Base-by-base conservation (phyloP, 2,797 vertebrate genomes). In the Lindbergichthys nudifrons region DNA sequence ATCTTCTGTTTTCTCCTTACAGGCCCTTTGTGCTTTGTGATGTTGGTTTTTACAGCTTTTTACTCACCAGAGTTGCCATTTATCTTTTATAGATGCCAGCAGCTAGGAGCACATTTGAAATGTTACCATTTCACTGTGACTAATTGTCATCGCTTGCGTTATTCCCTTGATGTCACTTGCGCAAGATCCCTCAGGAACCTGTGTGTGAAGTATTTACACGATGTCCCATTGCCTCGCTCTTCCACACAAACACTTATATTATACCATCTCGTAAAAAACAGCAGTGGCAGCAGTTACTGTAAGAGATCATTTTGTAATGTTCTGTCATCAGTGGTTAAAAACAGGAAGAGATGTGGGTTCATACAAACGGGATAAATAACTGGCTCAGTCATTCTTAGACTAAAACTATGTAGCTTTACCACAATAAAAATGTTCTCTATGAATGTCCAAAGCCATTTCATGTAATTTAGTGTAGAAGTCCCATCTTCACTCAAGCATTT, bases 1-100 rank as follows among this genome's bases (percentile, higher is more conserved):
- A 95, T 95, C 92, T 89, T 93, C 89, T 92, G 89, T 90, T 93
- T 92, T 93, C 80, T 90, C 91, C 90, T 94, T 92, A 90, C 91
- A 93, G 89, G 88, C 88, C 91, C 91, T 93, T 94, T 92, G 90
- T 93, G 91, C 88, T 93, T 94, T 91, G 89, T 94, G 89, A 92
- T 94, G 93, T 94, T 94, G 88, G 91, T 93, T 94, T 94, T 93
- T 90, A 87, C 88, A 89, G 92, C 92, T 93, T 91, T 92, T 93
- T 93, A 93, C 89, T 92, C 90, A 85, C 82, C 81, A 90, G 79
- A 85, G 90, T 87, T 89, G 84, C 89, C 92, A 93, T 95, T 94
- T 95, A 93, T 95, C 91, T 93, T 95, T 95, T 90, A 93, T 93
- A 84, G 87, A 90, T 89, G 91, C 92, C 89, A 89, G 89, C 77